Conservation (phyloP, 2,797 vertebrate genomes). For the Oreonectes daqikongensis region DNA sequence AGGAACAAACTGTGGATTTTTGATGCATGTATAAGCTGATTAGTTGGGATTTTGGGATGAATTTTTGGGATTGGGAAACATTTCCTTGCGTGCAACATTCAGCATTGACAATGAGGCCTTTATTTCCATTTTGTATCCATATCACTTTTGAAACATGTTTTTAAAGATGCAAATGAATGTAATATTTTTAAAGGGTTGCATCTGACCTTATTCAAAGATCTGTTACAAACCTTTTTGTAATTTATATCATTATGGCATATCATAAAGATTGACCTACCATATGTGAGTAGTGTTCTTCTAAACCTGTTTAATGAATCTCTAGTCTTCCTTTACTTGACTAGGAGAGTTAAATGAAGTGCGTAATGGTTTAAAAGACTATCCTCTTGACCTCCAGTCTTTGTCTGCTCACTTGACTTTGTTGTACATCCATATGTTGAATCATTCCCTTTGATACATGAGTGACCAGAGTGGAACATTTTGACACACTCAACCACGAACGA, state of each 20-base stretch:
- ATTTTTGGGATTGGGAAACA: conserved; percentile 15
- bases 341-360: conserved; percentile 35
- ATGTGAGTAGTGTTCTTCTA: conserved; percentile 17
- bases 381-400: not conserved
- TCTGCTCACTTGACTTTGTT: conserved; percentile 34
- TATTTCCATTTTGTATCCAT: conserved; percentile 49
- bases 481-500: not conserved
- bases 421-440: conserved; percentile 37
- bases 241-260: conserved; percentile 14
- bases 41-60: conserved; percentile 30
- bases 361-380: too few relatives aligned
- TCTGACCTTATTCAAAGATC: conserved; percentile 15
- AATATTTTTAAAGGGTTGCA: conserved; percentile 41
- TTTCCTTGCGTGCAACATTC: conserved; percentile 16
- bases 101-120: conserved; percentile 42
- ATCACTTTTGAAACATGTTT: conserved; percentile 32
- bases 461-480: conserved; percentile 34
- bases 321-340: conserved; percentile 47
- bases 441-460: conserved; percentile 55
- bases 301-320: conserved; percentile 32
- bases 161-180: conserved; percentile 55
- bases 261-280: conserved; percentile 23
- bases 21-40: conserved; percentile 20
- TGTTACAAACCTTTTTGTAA: not conserved
- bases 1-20: conserved; percentile 31